Evolutionary conservation across 2,113 vertebrate species (phyloP), one percentile per base, ranked within the genome.

Genomic region (Columba janthina): DNA sequence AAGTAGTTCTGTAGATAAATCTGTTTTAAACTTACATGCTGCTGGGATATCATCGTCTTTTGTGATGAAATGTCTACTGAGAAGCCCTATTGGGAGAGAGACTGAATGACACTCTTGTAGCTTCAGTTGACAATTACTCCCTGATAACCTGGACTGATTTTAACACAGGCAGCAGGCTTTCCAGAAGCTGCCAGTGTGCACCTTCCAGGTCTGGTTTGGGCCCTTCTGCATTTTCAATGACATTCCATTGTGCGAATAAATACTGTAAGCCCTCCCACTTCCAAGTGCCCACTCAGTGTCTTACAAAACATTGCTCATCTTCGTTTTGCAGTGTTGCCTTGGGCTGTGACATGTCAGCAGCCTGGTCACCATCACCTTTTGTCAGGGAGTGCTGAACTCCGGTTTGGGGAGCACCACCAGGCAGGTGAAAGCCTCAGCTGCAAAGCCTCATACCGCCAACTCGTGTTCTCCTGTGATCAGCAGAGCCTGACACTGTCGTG

Each of bases 331-430:
- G 53, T n/a, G 51, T 60, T 72, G 46, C 53, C 48, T 51, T 34
- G 44, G 58, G 15, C 29, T 1, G 0, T 40, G 42, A 10, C 0
- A 5, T 40, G 25, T 28, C 69, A 64, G 74, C 57, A 69, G 44
- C 51, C 56, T 46, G 26, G 32, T 34, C 44, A 31, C 62, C 50
- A 24, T 20, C 74, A 38, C 36, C 56, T 65, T 44, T 38, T 1
- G 0, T 7, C 1, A 0, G 5, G 25, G 29, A 75, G 69, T 38
- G 36, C 5, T 61, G 40, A 60, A 28, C 51, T 34, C 25, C 2
- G 1, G 26, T 53, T 42, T 1, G 0, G n/a, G 50, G 34, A 87
- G 48, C 34, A 38, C 24, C 1, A 2, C 12, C 2, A 5, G 20
- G 21, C 50, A 48, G 50, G n/a, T 32, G 36, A 66, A 79, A 51